phyloP scores from a whole-genome alignment of 2,888 invertebrate genomes.

The Hydrotaea diabolus region DNA sequence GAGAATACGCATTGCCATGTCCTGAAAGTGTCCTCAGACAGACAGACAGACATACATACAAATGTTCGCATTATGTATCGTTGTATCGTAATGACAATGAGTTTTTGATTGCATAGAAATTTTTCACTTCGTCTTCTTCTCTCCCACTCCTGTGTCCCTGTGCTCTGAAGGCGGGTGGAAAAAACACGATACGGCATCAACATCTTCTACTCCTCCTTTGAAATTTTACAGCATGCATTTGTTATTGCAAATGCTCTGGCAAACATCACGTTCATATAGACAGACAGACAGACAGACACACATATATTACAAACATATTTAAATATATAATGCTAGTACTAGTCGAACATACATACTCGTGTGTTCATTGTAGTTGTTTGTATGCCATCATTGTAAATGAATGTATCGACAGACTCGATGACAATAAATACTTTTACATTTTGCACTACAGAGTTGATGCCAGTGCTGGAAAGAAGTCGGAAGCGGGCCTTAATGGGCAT shows the following conservation, averaged over 20 bases:
- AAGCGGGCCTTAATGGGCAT: too few relatives aligned
- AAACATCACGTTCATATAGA: constrained; percentile 7
- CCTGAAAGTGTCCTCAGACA: background rate
- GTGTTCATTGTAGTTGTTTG: background rate
- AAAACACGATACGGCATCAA: background rate
- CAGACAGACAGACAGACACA: too few relatives aligned
- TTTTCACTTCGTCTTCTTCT: constrained; percentile 41
- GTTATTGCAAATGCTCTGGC: background rate
- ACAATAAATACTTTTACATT: constrained; percentile 23
- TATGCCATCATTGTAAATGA: background rate
- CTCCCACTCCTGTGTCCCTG: background rate
- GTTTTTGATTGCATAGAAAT: constrained; percentile 64
- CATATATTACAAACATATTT: too few relatives aligned
- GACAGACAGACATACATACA: background rate
- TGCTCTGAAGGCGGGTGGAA: background rate
- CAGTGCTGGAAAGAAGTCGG: too few relatives aligned
- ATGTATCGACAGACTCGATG: constrained; percentile 34
- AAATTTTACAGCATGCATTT: constrained; percentile 1
- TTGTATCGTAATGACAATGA: constrained; percentile 48
- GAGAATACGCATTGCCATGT: constrained; percentile 16
- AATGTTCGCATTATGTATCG: background rate
- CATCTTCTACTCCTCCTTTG: background rate
- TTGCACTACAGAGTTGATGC: background rate
- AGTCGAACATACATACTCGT: too few relatives aligned
- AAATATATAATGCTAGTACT: too few relatives aligned